These are phyloP conservation scores for Centruroides sculpturatus DNA, from an alignment of 1,140 invertebrate species.

Conservation along the genomic window DNA sequence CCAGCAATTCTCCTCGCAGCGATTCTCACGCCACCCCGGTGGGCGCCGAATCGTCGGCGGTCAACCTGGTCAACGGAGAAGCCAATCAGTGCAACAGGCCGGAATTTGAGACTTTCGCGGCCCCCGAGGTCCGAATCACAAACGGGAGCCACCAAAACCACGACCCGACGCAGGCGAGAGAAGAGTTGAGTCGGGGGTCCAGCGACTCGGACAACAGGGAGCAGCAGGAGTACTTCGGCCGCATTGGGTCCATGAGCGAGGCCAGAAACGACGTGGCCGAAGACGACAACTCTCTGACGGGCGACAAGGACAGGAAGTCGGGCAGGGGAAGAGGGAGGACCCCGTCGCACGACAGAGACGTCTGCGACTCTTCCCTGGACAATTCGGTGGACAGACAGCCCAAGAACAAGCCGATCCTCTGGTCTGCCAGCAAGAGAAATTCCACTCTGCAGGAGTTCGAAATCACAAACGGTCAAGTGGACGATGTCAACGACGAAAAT, in stretches of 20 bases:
- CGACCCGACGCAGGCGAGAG: neutral
- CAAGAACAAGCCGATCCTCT: conserved; percentile 6
- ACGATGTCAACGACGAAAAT: conserved; percentile 2
- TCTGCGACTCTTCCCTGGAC: conserved; percentile 11
- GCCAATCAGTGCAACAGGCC: neutral
- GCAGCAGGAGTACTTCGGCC: conserved; percentile 10
- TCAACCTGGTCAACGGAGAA: conserved; percentile 10
- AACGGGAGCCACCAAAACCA: conserved; percentile 10
- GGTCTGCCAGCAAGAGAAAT: conserved; percentile 6
- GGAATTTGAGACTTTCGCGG: conserved; percentile 7
- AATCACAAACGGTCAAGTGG: conserved; percentile 12
- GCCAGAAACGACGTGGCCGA: neutral
- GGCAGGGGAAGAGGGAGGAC: conserved; percentile 3
- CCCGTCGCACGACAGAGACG: conserved; percentile 4
- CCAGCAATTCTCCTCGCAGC: conserved; percentile 15
- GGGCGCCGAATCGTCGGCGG: conserved; percentile 11
- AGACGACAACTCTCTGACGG: neutral
- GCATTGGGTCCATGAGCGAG: neutral
- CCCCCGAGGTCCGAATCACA: conserved; percentile 3
- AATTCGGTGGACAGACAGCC: conserved; percentile 6
- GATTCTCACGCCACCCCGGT: conserved; percentile 13
- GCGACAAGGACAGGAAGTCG: conserved; percentile 7
- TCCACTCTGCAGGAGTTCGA: conserved; percentile 13
- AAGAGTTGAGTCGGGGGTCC: conserved; percentile 8
- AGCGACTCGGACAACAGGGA: conserved; percentile 15